Evolutionary conservation across 2,888 invertebrate genomes (phyloP), one percentile per base, ranked within the genome.

Genomic region (Acleris emargana): DNA sequence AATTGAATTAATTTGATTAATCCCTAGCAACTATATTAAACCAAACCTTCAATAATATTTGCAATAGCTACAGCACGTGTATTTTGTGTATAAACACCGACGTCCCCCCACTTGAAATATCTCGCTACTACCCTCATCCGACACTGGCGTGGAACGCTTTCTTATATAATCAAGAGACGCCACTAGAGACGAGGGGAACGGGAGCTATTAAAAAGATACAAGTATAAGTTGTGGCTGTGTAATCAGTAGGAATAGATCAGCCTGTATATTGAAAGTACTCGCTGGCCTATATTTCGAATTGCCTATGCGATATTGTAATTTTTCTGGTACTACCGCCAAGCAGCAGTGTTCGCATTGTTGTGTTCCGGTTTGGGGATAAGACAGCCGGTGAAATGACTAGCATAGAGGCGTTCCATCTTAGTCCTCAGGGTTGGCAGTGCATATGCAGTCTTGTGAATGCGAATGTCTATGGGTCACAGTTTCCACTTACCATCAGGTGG

Each of bases 111-210:
- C 83, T 84, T 75, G 78, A 78, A 79, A 81, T 81, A 38, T 38
- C 32, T 38, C 32, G 7, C 81, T 77, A 79, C 82, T 80, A 80
- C 82, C 79, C 80, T 80, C 76, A 73, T 72, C 73, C 68, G 71
- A 82, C 82, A 82, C 81, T 80, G 71, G 79, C 81, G 83, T 84
- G 83, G 82, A 84, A 83, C 83, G 81, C 78, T 87, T 86, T 86
- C 86, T 84, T 83, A 84, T 84, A 82, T 87, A 86, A 87, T 88
- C 83, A 87, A 87, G 84, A 22, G 25, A 43, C 5, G 47, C 32
- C 54, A 54, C 54, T 54, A 54, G 42, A 38, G 54, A 42, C 54
- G 7, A 20, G 42, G 16, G 17, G 54, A 42, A 38, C 20, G 16
- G 42, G 54, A 16, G 45, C 43, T 52, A 45, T 45, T 43, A 43